These are phyloP conservation scores for Linnaemya tessellans DNA, from an alignment of 2,888 invertebrate genomes.

Conservation along the genomic window DNA sequence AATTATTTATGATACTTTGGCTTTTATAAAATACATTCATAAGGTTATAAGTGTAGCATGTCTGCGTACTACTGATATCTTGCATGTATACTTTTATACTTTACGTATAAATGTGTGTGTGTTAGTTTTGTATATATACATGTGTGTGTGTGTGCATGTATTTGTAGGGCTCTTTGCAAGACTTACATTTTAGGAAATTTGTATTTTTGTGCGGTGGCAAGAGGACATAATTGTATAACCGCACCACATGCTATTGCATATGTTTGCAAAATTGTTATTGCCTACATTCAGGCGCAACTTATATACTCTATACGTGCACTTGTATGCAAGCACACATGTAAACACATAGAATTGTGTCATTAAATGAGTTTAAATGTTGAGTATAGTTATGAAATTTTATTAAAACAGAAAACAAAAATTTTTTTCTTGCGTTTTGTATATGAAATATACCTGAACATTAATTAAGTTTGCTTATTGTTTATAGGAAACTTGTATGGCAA, in stretches of 20 bases:
- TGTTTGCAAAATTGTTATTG: conserved; percentile 21
- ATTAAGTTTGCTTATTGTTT: conserved; percentile 27
- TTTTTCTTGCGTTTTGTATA: not conserved
- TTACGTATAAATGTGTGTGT: too few species aligned
- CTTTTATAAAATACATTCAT: conserved; percentile 33
- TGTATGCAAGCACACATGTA: not conserved
- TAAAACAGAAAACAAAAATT: too few species aligned
- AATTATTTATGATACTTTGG: conserved; percentile 56
- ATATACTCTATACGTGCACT: too few species aligned
- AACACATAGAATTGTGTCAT: not conserved
- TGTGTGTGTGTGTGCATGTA: too few species aligned
- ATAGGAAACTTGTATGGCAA: not conserved
- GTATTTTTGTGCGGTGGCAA: conserved; percentile 8
- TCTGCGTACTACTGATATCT: not conserved
- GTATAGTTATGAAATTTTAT: conserved; percentile 7
- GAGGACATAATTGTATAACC: conserved; percentile 28
- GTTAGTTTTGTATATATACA: too few species aligned
- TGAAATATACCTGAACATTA: not conserved
- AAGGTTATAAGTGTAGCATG: not conserved
- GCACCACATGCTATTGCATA: not conserved
- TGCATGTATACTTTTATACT: not conserved
- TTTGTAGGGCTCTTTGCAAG: too few species aligned
- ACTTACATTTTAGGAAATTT: conserved; percentile 26
- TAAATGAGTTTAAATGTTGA: not conserved
- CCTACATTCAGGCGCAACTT: conserved; percentile 26